phyloP scores from a whole-genome alignment of 2,888 invertebrate genomes.

The Zhuqinia jingwanae region DNA sequence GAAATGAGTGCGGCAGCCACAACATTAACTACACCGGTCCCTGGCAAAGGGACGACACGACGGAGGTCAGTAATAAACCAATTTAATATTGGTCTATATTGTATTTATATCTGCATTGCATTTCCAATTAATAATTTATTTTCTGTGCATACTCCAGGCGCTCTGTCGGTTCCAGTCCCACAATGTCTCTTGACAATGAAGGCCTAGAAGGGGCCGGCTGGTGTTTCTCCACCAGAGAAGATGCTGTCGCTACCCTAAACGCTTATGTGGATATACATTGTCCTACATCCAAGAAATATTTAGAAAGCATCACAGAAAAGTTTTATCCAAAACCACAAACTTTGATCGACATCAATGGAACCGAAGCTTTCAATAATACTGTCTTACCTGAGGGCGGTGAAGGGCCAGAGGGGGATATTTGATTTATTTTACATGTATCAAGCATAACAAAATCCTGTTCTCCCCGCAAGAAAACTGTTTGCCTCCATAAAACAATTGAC shows the following conservation, averaged over 20 bases:
- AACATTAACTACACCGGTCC: neutral
- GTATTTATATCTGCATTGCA: no score
- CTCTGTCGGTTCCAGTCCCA: conserved; percentile 2
- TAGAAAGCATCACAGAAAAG: neutral
- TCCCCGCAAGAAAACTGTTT: no score
- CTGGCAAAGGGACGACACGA: neutral
- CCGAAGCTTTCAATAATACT: no score
- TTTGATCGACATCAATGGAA: neutral
- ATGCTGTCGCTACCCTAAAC: conserved; percentile 31
- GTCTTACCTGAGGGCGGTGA: no score
- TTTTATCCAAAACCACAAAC: conserved; percentile 1
- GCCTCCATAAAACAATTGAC: no score
- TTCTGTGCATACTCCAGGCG: no score
- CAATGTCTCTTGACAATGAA: conserved; percentile 39
- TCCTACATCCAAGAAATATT: conserved; percentile 10
- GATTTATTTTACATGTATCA: no score
- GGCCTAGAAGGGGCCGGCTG: conserved; percentile 67
- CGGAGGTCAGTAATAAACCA: no score
- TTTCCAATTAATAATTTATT: no score
- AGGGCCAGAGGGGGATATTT: no score
- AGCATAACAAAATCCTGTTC: no score
- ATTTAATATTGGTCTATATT: no score
- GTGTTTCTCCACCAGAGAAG: conserved; percentile 65
- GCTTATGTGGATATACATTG: conserved; percentile 51
- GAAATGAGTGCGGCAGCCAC: neutral